These are phyloP conservation scores for Peromyscus leucopus DNA, from an alignment of 2,113 vertebrate genomes.

Conservation along the genomic window DNA sequence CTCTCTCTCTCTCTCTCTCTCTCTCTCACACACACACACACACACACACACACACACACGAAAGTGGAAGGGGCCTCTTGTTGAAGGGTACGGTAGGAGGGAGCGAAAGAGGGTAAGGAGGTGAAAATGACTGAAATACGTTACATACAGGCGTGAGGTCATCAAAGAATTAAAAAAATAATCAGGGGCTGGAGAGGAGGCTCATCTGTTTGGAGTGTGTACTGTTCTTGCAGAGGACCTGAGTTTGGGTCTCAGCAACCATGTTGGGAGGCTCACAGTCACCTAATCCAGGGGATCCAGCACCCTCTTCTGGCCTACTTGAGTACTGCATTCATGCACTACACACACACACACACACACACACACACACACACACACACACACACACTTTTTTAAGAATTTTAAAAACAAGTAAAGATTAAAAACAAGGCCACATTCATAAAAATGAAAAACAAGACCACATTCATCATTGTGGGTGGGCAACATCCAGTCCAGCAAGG, in stretches of 20 bases:
- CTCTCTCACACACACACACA: neutral
- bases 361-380: neutral
- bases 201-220: neutral
- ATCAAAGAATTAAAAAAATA: neutral
- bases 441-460: neutral
- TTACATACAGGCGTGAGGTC: neutral
- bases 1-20: neutral
- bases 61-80: too few relatives aligned
- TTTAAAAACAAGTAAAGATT: neutral
- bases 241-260: neutral
- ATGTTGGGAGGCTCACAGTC: neutral
- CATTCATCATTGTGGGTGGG: neutral
- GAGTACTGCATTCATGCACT: neutral
- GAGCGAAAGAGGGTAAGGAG: neutral
- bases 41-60: neutral
- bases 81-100: neutral
- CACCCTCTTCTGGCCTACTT: neutral
- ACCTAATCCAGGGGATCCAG: neutral
- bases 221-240: neutral
- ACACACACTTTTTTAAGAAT: neutral
- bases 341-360: neutral
- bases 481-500: neutral
- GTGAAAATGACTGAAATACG: neutral
- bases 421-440: neutral
- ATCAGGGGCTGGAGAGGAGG: neutral